Evolutionary conservation across 2,888 invertebrate genomes (phyloP).

Genomic region (Torymus auratus): DNA sequence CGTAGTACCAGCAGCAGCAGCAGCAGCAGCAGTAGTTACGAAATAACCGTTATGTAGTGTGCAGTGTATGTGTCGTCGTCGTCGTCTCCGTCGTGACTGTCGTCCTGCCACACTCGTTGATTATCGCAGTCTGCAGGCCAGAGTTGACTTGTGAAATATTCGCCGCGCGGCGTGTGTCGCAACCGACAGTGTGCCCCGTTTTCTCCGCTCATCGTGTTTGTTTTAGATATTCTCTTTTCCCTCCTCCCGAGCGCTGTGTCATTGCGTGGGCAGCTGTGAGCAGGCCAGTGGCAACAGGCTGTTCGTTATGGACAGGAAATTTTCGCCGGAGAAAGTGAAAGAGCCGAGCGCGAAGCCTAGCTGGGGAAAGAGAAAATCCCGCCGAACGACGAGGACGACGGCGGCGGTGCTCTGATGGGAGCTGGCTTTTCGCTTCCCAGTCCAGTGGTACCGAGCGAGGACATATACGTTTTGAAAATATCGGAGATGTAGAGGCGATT

Average conservation of each 20-base stretch:
- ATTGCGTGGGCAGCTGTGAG: neutral
- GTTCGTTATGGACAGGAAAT: constrained; percentile 19
- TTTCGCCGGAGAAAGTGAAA: constrained; percentile 42
- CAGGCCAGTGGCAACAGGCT: neutral
- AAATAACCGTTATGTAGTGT: constrained; percentile 37
- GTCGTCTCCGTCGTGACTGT: neutral
- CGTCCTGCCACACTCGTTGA: neutral
- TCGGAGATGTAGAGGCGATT: too few species aligned
- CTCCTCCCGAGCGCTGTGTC: neutral
- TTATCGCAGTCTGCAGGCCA: neutral
- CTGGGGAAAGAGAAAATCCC: constrained; percentile 22
- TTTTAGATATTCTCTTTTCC: neutral
- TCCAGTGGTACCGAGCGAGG: too few species aligned
- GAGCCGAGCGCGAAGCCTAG: neutral
- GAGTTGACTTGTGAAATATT: too few species aligned
- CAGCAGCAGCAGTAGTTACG: constrained; percentile 22
- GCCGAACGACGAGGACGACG: neutral
- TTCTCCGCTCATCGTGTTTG: neutral
- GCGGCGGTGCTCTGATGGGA: neutral
- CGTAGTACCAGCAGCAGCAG: neutral
- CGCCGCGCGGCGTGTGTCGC: constrained; percentile 22
- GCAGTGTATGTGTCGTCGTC: neutral
- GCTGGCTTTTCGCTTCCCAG: too few species aligned
- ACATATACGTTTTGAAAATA: too few species aligned
- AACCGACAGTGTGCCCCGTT: constrained; percentile 25